A percentile compares a stretch with the other conserved stretches of the same genome.
phyloP scores from a whole-genome alignment of 2,113 vertebrate genomes.

The Coregonus clupeaformis region DNA sequence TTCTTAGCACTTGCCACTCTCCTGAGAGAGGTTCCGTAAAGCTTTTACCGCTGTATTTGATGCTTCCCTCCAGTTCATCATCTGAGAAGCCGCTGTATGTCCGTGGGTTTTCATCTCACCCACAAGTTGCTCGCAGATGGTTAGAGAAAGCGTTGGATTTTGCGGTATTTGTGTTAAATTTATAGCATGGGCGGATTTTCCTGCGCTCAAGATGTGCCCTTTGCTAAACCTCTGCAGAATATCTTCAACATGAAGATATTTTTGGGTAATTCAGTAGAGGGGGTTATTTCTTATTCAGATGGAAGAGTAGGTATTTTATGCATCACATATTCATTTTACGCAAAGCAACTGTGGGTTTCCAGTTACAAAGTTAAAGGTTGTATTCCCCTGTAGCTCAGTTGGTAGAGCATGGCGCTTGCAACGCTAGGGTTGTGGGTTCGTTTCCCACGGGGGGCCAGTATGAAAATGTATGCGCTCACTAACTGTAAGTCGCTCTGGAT shows the following conservation, averaged over 20 bases:
- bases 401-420: no score
- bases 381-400: background rate
- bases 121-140: slow-evolving; percentile 17
- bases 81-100: background rate
- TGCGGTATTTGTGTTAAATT: slow-evolving; percentile 11
- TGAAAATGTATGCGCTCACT: no score
- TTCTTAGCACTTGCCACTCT: background rate
- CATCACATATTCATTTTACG: background rate
- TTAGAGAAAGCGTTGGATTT: slow-evolving; percentile 6
- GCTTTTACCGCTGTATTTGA: background rate
- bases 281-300: background rate
- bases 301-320: background rate
- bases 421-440: no score
- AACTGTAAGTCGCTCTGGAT: no score
- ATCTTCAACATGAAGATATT: background rate
- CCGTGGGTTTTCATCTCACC: background rate
- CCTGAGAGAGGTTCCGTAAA: background rate
- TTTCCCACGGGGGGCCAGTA: no score
- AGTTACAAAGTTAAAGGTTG: background rate
- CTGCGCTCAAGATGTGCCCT: slow-evolving; percentile 12
- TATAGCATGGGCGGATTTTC: slow-evolving; percentile 9
- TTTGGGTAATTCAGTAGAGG: background rate
- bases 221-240: background rate
- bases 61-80: background rate
- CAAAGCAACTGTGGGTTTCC: background rate